These are phyloP conservation scores for Acrobasis suavella DNA, from an alignment of 2,888 invertebrate genomes.

Conservation along the genomic window DNA sequence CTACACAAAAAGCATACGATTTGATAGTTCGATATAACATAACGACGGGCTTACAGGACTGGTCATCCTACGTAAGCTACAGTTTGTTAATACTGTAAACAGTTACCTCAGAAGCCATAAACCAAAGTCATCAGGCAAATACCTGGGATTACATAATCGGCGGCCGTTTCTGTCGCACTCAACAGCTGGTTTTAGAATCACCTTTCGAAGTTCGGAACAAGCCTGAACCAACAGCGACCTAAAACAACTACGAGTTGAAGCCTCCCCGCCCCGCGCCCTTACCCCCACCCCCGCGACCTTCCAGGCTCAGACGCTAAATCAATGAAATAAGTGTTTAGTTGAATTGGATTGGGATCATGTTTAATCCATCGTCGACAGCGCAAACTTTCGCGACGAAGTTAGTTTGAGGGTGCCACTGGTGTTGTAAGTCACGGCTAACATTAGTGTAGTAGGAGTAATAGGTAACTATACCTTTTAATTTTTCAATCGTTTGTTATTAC, in stretches of 20 bases:
- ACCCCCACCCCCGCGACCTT: background rate
- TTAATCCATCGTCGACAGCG: no score
- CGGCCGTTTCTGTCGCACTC: background rate
- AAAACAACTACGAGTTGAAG: background rate
- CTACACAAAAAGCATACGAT: no score
- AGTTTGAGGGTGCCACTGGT: no score
- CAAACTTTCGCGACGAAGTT: no score
- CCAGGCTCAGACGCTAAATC: background rate
- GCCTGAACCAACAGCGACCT: constrained; percentile 3
- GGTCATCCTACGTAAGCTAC: no score
- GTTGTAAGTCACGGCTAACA: no score
- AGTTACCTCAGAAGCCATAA: background rate
- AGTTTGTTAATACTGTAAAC: background rate
- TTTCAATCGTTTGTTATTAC: no score
- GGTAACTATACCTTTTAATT: no score
- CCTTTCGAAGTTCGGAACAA: background rate
- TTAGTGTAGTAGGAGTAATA: no score
- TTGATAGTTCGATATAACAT: no score
- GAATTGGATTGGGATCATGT: background rate
- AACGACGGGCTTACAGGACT: no score
- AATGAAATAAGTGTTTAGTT: background rate
- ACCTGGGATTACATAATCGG: background rate
- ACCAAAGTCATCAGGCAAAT: background rate
- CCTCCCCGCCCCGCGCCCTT: background rate
- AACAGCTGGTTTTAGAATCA: background rate